A percentile compares a stretch with the other conserved stretches of the same genome.
phyloP scores from a whole-genome alignment of 2,888 invertebrate genomes.

The Drosophila falleni region DNA sequence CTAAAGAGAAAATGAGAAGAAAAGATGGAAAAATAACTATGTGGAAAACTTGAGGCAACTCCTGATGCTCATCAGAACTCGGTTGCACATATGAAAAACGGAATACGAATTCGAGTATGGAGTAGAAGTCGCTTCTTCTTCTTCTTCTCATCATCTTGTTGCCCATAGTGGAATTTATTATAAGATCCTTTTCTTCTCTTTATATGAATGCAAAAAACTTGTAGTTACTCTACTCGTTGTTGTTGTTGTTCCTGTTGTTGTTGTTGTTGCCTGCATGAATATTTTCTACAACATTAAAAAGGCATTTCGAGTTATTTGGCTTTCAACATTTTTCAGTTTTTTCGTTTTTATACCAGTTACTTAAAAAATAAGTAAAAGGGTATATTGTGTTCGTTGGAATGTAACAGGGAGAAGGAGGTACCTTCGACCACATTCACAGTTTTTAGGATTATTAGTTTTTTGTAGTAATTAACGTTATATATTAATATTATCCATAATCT shows the following conservation, averaged over 20 bases:
- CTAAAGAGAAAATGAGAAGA: neutral
- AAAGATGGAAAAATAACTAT: slow-evolving; percentile 20
- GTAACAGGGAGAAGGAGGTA: no score
- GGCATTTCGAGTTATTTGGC: slow-evolving; percentile 76
- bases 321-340: slow-evolving; percentile 31
- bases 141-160: slow-evolving; percentile 65
- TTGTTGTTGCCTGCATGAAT: slow-evolving; percentile 52
- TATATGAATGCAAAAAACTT: slow-evolving; percentile 69
- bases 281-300: slow-evolving; percentile 75
- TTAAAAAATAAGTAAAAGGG: no score
- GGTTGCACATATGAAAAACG: slow-evolving; percentile 54
- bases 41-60: slow-evolving; percentile 47
- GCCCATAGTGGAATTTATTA: slow-evolving; percentile 77
- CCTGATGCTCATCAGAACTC: slow-evolving; percentile 42
- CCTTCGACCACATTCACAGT: no score
- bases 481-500: no score
- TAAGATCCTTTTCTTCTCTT: slow-evolving; percentile 74
- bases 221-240: slow-evolving; percentile 26
- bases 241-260: slow-evolving; percentile 24
- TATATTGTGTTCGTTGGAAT: no score
- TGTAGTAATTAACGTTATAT: no score
- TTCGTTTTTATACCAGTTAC: no score
- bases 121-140: slow-evolving; percentile 22
- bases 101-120: slow-evolving; percentile 30
- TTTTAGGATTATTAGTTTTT: no score